Base-by-base conservation (phyloP, 2,888 invertebrate species). In the Drymonia ruficornis region DNA sequence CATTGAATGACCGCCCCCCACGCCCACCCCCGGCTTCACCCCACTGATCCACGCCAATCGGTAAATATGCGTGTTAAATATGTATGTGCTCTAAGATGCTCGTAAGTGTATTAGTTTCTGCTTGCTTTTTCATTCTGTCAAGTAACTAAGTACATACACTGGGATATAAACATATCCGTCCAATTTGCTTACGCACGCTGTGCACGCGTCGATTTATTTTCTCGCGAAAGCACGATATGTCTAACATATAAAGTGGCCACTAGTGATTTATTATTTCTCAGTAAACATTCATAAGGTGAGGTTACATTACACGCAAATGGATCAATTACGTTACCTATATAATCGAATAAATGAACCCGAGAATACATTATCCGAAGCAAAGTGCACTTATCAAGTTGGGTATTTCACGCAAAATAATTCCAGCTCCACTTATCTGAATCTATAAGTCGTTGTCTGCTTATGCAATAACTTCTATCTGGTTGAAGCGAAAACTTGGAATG, bases 61-160 rank as follows among this genome's bases (percentile, higher is more conserved):
- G 91, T 90, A 91, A 91, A 92, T 91, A 91, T 92, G 91, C 91
- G 91, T 90, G 91, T 91, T 91, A 92, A 92, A 92, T 92, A 92
- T 92, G 91, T 91, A 92, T 91, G 89, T 79, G 83, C 83, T 83
- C 85, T 90, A 86, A 90, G 89, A 89, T 80, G 84, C 84, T 88
- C 86, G 88, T 91, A 91, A 92, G 91, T 91, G 91, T 91, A 91
- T 91, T 91, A 91, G 84, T 90, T 91, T 91, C 86, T 85, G 86
- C 87, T 88, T 87, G 88, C 87, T 90, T 86, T 89, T 90, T 90
- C 91, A 90, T 90, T 86, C 87, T 84, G 87, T 84, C 88, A 84
- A 83, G 82, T 82, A 81, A 76, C 76, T 81, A 76, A 76, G 75
- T 75, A 72, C 63, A 72, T 68, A 74, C 76, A 78, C 76, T 76